phyloP scores from a whole-genome alignment of 2,888 invertebrate genomes.

The Oscheius sp. region DNA sequence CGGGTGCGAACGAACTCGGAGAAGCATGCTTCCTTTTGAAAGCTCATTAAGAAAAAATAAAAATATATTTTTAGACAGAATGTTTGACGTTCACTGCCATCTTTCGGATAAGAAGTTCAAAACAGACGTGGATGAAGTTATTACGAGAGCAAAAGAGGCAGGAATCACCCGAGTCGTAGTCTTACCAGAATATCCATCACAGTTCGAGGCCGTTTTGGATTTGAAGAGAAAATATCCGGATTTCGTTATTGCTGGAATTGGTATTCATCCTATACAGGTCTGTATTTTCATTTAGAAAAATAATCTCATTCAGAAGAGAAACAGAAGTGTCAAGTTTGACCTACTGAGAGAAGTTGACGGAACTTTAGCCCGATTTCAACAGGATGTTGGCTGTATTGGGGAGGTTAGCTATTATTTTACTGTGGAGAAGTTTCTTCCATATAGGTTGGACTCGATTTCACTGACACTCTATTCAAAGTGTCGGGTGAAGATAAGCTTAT shows the following conservation, averaged over 20 bases:
- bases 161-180: slow-evolving; percentile 65
- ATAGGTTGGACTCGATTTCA: slow-evolving; percentile 75
- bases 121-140: slow-evolving; percentile 61
- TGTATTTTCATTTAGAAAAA: background rate
- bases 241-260: slow-evolving; percentile 69
- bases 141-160: slow-evolving; percentile 52
- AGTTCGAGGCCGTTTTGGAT: slow-evolving; percentile 64
- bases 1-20: too few relatives aligned
- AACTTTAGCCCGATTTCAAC: slow-evolving; percentile 69
- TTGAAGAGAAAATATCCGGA: slow-evolving; percentile 56
- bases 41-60: too few relatives aligned
- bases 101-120: slow-evolving; percentile 67
- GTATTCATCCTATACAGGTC: slow-evolving; percentile 74
- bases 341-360: too few relatives aligned
- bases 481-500: slow-evolving; percentile 72
- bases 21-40: too few relatives aligned
- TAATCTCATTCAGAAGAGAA: slow-evolving; percentile 43
- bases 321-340: slow-evolving; percentile 46
- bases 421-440: background rate
- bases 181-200: slow-evolving; percentile 63
- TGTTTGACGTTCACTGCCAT: slow-evolving; percentile 72
- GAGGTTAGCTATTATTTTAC: slow-evolving; percentile 68
- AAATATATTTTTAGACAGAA: slow-evolving; percentile 33
- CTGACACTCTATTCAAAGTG: slow-evolving; percentile 72
- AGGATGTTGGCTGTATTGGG: slow-evolving; percentile 73